These are phyloP conservation scores for Capitella teleta DNA, from an alignment of 1,140 invertebrate species.

Conservation along the genomic window DNA sequence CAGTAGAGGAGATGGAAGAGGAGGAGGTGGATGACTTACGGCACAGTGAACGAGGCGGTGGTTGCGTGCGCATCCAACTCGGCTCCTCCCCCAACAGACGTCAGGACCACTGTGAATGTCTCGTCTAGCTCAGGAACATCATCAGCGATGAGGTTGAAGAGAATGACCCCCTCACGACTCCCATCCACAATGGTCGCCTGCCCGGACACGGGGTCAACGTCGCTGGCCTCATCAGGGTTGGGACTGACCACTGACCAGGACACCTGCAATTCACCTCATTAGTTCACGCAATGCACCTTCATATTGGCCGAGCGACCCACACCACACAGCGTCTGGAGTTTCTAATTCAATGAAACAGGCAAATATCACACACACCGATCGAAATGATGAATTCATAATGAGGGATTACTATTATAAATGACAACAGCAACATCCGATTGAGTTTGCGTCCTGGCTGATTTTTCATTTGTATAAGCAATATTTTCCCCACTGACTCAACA, in stretches of 20 bases:
- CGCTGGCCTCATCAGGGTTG: slow-evolving; percentile 7
- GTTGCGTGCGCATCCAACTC: slow-evolving; percentile 22
- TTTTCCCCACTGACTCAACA: too few species aligned
- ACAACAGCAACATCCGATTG: too few species aligned
- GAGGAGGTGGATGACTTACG: slow-evolving; percentile 15
- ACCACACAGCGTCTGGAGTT: too few species aligned
- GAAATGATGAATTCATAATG: too few species aligned
- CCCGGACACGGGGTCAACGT: slow-evolving; percentile 25
- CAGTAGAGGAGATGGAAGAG: not conserved
- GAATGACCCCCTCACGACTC: slow-evolving; percentile 19
- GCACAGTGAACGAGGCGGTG: slow-evolving; percentile 24
- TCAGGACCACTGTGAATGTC: slow-evolving; percentile 20
- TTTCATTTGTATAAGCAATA: too few species aligned
- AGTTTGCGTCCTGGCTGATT: too few species aligned
- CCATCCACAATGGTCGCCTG: slow-evolving; percentile 18
- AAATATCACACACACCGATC: too few species aligned
- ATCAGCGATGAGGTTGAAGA: slow-evolving; percentile 26
- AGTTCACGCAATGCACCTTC: too few species aligned
- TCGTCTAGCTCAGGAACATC: slow-evolving; percentile 30
- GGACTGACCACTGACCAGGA: slow-evolving; percentile 26
- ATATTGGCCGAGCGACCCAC: too few species aligned
- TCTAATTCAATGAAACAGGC: too few species aligned
- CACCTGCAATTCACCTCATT: slow-evolving; percentile 16
- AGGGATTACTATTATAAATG: too few species aligned
- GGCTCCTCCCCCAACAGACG: slow-evolving; percentile 27